Evolutionary conservation across 2,888 invertebrate species (phyloP).

Genomic region (Idaea aversata): DNA sequence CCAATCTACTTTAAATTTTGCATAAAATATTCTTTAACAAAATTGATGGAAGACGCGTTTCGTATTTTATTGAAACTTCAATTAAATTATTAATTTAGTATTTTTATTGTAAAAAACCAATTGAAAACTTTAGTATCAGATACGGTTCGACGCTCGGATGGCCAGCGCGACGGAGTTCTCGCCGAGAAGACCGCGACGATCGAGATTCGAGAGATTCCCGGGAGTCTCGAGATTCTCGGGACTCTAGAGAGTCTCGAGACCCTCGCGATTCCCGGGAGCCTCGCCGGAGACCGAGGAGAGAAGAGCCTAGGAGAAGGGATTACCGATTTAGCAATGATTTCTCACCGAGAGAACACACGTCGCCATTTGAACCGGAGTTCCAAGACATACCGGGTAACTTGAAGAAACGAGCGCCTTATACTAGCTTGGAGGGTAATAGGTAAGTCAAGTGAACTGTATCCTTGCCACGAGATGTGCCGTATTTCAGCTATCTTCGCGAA

Average conservation of each 20-base stretch:
- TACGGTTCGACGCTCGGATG: constrained; percentile 68
- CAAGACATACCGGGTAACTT: constrained; percentile 64
- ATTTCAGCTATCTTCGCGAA: too few relatives aligned
- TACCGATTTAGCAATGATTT: constrained; percentile 82
- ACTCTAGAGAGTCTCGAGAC: constrained; percentile 40
- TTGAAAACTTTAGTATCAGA: constrained; percentile 29
- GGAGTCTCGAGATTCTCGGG: constrained; percentile 26
- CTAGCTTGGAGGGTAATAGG: constrained; percentile 67
- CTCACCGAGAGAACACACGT: constrained; percentile 75
- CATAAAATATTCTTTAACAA: too few relatives aligned
- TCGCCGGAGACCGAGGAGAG: constrained; percentile 44
- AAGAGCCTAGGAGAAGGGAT: constrained; percentile 53
- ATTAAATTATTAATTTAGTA: too few relatives aligned
- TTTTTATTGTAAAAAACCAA: too few relatives aligned
- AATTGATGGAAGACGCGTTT: too few relatives aligned
- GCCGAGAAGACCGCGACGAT: constrained; percentile 39
- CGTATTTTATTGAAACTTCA: too few relatives aligned
- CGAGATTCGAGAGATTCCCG: constrained; percentile 36
- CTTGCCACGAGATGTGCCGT: too few relatives aligned
- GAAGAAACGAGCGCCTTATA: constrained; percentile 64
- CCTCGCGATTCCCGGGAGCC: constrained; percentile 40
- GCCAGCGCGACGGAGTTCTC: constrained; percentile 42
- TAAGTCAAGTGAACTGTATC: constrained; percentile 24
- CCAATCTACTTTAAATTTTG: too few relatives aligned
- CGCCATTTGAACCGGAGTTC: constrained; percentile 83